These are phyloP conservation scores for Leucania comma DNA, from an alignment of 2,888 invertebrate species.

Conservation along the genomic window DNA sequence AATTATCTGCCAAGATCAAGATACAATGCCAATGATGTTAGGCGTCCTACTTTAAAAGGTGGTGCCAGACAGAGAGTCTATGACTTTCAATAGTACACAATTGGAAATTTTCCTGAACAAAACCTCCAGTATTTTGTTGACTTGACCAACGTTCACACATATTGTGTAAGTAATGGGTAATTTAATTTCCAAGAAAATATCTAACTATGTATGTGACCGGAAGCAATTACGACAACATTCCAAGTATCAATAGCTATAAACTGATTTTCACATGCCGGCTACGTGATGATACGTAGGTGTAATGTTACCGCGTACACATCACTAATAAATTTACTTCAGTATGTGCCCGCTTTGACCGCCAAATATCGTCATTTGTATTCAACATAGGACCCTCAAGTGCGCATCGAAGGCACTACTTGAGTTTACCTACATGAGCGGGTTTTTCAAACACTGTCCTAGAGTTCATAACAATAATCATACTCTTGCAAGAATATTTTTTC, in stretches of 20 bases:
- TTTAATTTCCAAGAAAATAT: slow-evolving; percentile 72
- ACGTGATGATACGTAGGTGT: slow-evolving; percentile 79
- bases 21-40: too few species aligned
- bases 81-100: background rate
- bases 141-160: slow-evolving; percentile 33
- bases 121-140: slow-evolving; percentile 11
- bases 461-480: slow-evolving; percentile 30
- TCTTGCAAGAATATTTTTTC: background rate
- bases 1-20: too few species aligned
- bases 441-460: slow-evolving; percentile 52
- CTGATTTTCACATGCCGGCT: slow-evolving; percentile 82
- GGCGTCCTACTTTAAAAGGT: background rate
- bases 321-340: slow-evolving; percentile 79
- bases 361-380: slow-evolving; percentile 86
- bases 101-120: slow-evolving; percentile 5
- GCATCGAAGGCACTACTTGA: slow-evolving; percentile 73
- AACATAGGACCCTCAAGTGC: slow-evolving; percentile 67
- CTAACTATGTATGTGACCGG: slow-evolving; percentile 81
- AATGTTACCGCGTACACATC: slow-evolving; percentile 72
- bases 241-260: slow-evolving; percentile 80
- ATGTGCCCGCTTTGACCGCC: slow-evolving; percentile 81
- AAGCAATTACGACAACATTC: slow-evolving; percentile 83
- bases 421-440: slow-evolving; percentile 67
- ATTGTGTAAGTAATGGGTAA: slow-evolving; percentile 36
- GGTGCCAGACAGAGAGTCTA: background rate